These are phyloP conservation scores for Formicarius rufipectus DNA, from an alignment of 2,113 vertebrate species.

Conservation along the genomic window DNA sequence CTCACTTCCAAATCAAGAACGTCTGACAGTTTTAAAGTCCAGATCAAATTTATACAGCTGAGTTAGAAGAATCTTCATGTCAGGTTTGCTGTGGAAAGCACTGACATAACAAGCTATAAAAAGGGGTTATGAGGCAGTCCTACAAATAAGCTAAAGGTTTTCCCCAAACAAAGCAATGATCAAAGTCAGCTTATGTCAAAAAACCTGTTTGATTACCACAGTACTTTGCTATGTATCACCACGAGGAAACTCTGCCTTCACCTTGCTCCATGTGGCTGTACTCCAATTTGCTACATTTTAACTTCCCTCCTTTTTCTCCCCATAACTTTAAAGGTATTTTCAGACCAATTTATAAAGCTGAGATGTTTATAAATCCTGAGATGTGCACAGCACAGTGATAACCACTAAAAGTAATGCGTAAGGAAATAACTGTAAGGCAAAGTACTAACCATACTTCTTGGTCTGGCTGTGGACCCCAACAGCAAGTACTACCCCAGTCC, in stretches of 20 bases:
- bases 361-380: too few species aligned
- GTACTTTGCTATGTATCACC: not conserved
- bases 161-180: not conserved
- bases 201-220: not conserved
- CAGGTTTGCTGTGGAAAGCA: conserved; percentile 12
- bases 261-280: fast-evolving
- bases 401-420: not conserved
- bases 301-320: not conserved
- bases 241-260: not conserved
- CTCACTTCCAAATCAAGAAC: conserved; percentile 45
- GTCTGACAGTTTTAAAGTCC: conserved; percentile 30
- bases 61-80: conserved; percentile 1
- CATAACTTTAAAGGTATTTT: not conserved
- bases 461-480: not conserved
- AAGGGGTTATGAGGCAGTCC: not conserved
- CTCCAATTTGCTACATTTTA: not conserved
- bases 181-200: not conserved
- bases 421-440: not conserved
- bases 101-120: conserved; percentile 36
- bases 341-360: not conserved
- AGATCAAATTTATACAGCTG: conserved; percentile 37
- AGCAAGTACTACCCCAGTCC: not conserved
- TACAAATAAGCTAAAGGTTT: not conserved
- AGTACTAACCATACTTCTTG: not conserved
- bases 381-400: fast-evolving